Evolutionary conservation across 2,113 vertebrate genomes (phyloP).

Genomic region (Callopanchax toddi): DNA sequence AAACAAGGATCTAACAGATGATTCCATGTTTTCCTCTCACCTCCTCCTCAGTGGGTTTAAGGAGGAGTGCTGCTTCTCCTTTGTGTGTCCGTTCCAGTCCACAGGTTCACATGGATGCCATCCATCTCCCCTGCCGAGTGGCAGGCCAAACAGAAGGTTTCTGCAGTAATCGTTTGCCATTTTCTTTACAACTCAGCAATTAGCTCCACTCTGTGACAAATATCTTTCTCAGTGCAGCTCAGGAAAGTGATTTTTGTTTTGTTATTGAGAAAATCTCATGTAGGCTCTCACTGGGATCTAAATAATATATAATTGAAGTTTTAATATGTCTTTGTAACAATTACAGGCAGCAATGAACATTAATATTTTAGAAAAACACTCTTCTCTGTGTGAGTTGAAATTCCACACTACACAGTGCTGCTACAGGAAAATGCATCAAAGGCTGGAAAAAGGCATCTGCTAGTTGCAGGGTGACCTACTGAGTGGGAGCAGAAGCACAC

Average conservation of each 20-base stretch:
- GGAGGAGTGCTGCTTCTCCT: conserved; percentile 44
- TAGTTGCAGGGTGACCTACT: conserved; percentile 37
- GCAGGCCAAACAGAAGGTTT: conserved; percentile 64
- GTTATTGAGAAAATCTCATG: conserved; percentile 35
- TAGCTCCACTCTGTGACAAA: conserved; percentile 67
- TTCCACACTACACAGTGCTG: neutral
- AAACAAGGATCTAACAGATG: conserved; percentile 39
- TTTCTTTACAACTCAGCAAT: conserved; percentile 66
- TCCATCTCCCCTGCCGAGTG: conserved; percentile 65
- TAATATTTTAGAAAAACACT: conserved; percentile 51
- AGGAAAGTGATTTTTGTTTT: conserved; percentile 53
- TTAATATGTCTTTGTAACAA: conserved; percentile 62
- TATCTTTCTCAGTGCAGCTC: conserved; percentile 55
- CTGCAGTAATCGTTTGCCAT: conserved; percentile 59
- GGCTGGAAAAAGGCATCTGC: conserved; percentile 38
- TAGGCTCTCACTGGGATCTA: conserved; percentile 36
- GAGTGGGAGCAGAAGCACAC: conserved; percentile 40
- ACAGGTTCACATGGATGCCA: conserved; percentile 64
- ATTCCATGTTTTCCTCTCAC: conserved; percentile 17
- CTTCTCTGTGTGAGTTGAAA: conserved; percentile 26
- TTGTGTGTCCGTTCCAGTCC: conserved; percentile 58
- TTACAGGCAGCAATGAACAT: conserved; percentile 56
- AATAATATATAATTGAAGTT: conserved; percentile 67
- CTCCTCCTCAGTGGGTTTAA: conserved; percentile 22
- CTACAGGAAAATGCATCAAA: conserved; percentile 12